Evolutionary conservation across 2,113 vertebrate genomes (phyloP), one percentile per base, ranked within the genome.

Genomic region (Elgaria multicarinata): DNA sequence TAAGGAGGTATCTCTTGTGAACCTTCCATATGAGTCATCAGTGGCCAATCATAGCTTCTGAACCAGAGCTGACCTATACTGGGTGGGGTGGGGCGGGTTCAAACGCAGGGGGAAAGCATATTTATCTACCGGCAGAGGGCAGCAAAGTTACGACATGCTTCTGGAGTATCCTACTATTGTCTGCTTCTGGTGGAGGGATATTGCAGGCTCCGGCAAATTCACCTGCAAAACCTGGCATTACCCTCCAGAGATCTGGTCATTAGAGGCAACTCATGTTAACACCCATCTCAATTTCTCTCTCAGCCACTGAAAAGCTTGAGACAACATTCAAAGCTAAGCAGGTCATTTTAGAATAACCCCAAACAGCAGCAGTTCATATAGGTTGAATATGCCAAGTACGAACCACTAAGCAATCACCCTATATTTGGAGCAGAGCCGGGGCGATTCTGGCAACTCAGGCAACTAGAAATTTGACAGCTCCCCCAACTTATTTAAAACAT

Each of bases 71-170:
- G 92, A 92, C 89, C 92, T 66, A 78, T 24, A 62, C 0, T 1
- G n/a, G 42, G 8, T 53, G 18, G 36, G 8, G 36, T 36, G 26
- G 33, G 46, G 31, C 0, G 2, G 77, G 3, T 75, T 6, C 14
- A 22, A 14, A 24, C 3, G 55, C 31, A 58, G 46, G 72, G 93
- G 94, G 94, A 92, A n/a, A 22, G 46, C 83, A 3, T 24, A 87
- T 83, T 8, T 36, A 3, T 77, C 46, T 16, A 36, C 2, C 93
- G 90, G 50, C 93, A 96, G 95, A 75, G 92, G 96, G 96, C 95
- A 96, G 94, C 94, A 96, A 66, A 0, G 83, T 42, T 84, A 58
- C 90, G 33, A 2, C 0, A 77, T 91, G 72, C 50, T 78, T 89
- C 76, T 0, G 0, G 50, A 55, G 3, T n/a, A 50, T 7, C 46